phyloP scores from a whole-genome alignment of 2,113 vertebrate species.

The Ceratotherium simum region DNA sequence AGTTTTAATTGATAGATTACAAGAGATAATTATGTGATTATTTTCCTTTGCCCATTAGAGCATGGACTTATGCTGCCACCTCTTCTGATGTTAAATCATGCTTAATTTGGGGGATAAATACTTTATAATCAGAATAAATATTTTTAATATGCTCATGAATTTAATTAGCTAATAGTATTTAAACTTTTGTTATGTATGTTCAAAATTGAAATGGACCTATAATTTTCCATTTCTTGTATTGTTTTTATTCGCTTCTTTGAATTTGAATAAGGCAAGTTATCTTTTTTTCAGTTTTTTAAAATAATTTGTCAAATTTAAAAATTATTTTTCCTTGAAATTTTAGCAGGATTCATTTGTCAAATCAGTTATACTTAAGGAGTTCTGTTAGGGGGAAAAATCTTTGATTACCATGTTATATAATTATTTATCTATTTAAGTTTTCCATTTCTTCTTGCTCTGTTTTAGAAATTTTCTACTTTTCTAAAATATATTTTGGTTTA shows the following conservation, averaged over 20 bases:
- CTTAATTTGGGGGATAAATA: background rate
- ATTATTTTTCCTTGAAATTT: background rate
- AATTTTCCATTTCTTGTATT: background rate
- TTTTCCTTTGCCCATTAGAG: background rate
- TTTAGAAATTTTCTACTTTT: constrained; percentile 12
- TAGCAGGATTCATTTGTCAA: background rate
- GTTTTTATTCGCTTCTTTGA: background rate
- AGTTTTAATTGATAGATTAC: background rate
- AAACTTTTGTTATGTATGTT: background rate
- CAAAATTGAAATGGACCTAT: background rate
- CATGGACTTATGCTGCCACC: background rate
- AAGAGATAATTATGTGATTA: background rate
- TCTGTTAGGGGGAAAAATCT: background rate
- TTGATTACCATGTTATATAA: background rate
- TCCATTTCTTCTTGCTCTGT: background rate
- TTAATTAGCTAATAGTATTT: background rate
- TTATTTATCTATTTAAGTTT: background rate
- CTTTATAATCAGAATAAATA: background rate
- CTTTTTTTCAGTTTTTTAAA: background rate
- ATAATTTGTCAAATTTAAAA: background rate
- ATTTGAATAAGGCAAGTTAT: background rate
- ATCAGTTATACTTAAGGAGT: background rate
- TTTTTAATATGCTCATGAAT: background rate
- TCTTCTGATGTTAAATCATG: background rate
- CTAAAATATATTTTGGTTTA: background rate